Evolutionary conservation across 2,888 invertebrate species (phyloP).

Genomic region (Ectemnius cavifrons): DNA sequence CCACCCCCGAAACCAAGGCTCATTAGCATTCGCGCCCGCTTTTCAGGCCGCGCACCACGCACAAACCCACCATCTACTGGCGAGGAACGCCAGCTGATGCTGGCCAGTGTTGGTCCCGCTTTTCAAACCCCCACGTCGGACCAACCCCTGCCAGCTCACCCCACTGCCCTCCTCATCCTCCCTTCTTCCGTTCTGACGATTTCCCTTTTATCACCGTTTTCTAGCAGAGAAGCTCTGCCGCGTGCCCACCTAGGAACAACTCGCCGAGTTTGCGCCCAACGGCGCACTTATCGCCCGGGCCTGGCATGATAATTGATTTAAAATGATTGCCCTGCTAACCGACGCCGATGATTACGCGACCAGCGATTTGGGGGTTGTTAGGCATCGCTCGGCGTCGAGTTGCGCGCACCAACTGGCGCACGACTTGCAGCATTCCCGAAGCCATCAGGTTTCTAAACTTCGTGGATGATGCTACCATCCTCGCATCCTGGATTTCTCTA

Average conservation of each 20-base stretch:
- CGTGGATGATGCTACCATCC: no score
- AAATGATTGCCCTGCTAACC: constrained; percentile 27
- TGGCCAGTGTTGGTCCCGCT: constrained; percentile 14
- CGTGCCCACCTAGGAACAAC: no score
- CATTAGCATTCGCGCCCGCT: constrained; percentile 73
- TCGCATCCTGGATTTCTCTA: no score
- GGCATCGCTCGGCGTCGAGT: no score
- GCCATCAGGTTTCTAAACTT: no score
- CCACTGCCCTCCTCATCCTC: not conserved
- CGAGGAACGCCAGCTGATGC: constrained; percentile 16
- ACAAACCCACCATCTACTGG: constrained; percentile 50
- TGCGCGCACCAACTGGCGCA: no score
- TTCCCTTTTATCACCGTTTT: not conserved
- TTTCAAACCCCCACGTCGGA: constrained; percentile 12
- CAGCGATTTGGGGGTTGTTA: not conserved
- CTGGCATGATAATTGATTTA: constrained; percentile 32
- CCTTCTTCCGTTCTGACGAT: not conserved
- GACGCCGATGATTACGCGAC: not conserved
- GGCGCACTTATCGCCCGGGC: constrained; percentile 8
- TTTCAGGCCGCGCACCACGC: constrained; percentile 48
- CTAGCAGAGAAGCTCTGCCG: constrained; percentile 41
- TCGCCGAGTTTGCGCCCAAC: constrained; percentile 10
- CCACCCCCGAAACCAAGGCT: constrained; percentile 57
- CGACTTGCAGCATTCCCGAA: no score
- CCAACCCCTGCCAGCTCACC: constrained; percentile 13